Percentiles rank a stretch among this genome's conserved stretches.
Evolutionary conservation across 1,140 invertebrate species (phyloP).

Genomic region (Meloidogyne exigua): DNA sequence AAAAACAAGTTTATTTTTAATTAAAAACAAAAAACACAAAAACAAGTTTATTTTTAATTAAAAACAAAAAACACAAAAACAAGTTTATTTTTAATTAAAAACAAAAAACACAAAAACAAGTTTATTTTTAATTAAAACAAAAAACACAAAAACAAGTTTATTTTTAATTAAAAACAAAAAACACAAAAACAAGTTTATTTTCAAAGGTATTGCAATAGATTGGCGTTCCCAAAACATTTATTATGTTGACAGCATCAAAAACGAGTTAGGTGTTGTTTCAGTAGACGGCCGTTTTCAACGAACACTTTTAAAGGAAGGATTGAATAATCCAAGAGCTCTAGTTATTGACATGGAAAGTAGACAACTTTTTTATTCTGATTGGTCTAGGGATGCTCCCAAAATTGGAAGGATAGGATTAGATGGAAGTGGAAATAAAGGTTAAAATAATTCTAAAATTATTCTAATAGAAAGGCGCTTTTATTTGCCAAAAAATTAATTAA

Average conservation of each 20-base stretch:
- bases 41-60: too few relatives aligned
- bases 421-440: conserved; percentile 73
- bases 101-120: too few relatives aligned
- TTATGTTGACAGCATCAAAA: conserved; percentile 88
- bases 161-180: too few relatives aligned
- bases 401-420: conserved; percentile 91
- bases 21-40: too few relatives aligned
- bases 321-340: conserved; percentile 88
- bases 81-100: too few relatives aligned
- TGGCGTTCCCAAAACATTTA: conserved; percentile 86
- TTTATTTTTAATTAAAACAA: too few relatives aligned
- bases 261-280: conserved; percentile 84
- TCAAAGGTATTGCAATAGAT: conserved; percentile 87
- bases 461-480: too few relatives aligned
- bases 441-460: not conserved
- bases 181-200: too few relatives aligned
- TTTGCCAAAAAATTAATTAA: too few relatives aligned
- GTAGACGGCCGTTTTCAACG: conserved; percentile 74
- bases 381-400: conserved; percentile 84
- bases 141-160: too few relatives aligned
- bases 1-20: too few relatives aligned
- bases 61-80: too few relatives aligned
- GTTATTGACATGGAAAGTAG: conserved; percentile 84
- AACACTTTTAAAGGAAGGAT: conserved; percentile 74
- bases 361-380: conserved; percentile 84